Evolutionary conservation across 2,888 invertebrate species (phyloP).

Genomic region (Mechanitis mazaeus): DNA sequence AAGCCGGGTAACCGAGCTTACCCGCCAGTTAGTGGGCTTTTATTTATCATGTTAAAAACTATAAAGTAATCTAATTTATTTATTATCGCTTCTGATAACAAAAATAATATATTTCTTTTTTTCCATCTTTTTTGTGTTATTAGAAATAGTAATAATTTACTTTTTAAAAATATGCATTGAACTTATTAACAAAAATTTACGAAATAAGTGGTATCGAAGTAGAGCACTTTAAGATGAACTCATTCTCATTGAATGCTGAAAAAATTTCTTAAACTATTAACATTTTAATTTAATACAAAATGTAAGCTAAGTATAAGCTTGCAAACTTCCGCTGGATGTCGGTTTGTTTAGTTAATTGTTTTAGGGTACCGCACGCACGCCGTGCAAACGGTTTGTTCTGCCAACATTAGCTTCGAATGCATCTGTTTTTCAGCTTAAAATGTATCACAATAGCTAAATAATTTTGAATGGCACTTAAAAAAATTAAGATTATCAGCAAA

Average conservation of each 20-base stretch:
- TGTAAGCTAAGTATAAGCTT: constrained; percentile 7
- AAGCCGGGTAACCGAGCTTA: constrained; percentile 5
- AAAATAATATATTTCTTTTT: not conserved
- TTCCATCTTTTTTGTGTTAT: no score
- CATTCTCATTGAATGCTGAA: not conserved
- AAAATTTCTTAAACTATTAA: constrained; percentile 11
- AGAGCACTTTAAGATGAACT: not conserved
- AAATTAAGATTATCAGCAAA: no score
- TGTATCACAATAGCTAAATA: no score
- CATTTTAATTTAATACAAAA: constrained; percentile 17
- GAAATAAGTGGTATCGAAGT: no score
- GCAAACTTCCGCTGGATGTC: not conserved
- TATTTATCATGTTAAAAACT: not conserved
- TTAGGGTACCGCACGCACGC: not conserved
- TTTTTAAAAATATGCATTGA: no score
- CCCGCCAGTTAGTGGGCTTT: constrained; percentile 4
- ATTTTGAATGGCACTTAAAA: no score
- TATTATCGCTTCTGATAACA: not conserved
- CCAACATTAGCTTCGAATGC: not conserved
- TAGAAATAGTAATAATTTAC: no score
- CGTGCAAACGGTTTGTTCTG: not conserved
- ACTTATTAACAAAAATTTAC: no score
- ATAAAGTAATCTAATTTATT: not conserved
- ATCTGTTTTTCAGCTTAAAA: not conserved
- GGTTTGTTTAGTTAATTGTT: constrained; percentile 1